Evolutionary conservation across 2,888 invertebrate species (phyloP).

Genomic region (Papilio gigon): DNA sequence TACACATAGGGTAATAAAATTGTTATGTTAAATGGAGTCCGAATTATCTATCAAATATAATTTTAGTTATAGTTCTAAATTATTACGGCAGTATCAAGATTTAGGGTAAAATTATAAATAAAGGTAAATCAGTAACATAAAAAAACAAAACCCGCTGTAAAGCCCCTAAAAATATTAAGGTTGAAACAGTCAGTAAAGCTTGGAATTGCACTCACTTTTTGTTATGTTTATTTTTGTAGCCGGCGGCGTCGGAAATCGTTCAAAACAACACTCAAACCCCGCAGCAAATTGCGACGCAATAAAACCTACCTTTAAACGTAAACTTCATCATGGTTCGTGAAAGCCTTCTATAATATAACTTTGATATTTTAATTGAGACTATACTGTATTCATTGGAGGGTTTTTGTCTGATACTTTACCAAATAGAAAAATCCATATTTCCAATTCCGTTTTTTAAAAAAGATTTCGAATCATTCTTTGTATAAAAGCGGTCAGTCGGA

Average conservation of each 20-base stretch:
- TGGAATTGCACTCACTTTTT: conserved; percentile 16
- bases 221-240: conserved; percentile 6
- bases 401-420: not conserved
- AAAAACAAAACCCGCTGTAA: not conserved
- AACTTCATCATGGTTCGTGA: conserved; percentile 2
- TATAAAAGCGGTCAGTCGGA: not conserved
- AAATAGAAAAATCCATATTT: too few relatives aligned
- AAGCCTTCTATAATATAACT: conserved; percentile 1
- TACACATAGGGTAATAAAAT: too few relatives aligned
- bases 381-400: not conserved
- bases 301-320: conserved; percentile 18
- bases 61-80: too few relatives aligned
- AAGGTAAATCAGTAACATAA: not conserved
- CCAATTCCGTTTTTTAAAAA: too few relatives aligned
- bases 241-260: conserved; percentile 24
- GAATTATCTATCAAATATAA: too few relatives aligned
- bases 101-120: not conserved
- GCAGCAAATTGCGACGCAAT: conserved; percentile 16
- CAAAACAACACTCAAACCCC: conserved; percentile 19
- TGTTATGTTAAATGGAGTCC: too few relatives aligned
- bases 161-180: conserved; percentile 14
- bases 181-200: conserved; percentile 13
- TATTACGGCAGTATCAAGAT: not conserved
- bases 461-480: not conserved
- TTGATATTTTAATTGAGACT: not conserved